phyloP scores from a whole-genome alignment of 2,888 invertebrate species.

The Lithophane leautieri region DNA sequence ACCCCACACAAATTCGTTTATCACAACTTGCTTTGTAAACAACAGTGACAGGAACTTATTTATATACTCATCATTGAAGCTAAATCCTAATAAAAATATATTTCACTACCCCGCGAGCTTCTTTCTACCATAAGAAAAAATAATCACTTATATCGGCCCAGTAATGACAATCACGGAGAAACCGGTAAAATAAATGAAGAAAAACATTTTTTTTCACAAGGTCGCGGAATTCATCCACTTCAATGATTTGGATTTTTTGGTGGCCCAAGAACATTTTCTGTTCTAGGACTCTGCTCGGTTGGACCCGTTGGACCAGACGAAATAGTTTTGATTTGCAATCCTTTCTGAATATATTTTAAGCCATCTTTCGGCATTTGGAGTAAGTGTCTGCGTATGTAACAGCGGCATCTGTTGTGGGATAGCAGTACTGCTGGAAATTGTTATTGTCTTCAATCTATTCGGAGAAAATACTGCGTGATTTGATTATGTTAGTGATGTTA shows the following conservation, averaged over 20 bases:
- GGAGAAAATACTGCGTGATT: conserved; percentile 24
- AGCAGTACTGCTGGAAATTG: conserved; percentile 41
- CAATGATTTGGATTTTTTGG: background rate
- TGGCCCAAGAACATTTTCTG: too few species aligned
- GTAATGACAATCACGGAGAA: background rate
- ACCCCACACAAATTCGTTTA: too few species aligned
- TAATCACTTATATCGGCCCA: background rate
- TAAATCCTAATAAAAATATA: too few species aligned
- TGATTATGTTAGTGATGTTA: conserved; percentile 50
- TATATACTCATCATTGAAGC: too few species aligned
- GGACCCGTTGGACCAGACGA: too few species aligned
- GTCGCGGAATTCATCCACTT: too few species aligned
- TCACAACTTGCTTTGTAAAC: too few species aligned
- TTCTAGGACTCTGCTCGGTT: background rate
- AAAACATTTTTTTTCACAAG: background rate
- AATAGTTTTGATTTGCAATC: conserved; percentile 2
- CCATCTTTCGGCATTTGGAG: conserved; percentile 44
- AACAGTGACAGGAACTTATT: background rate
- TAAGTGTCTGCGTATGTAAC: background rate
- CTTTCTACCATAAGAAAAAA: background rate
- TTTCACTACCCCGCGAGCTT: background rate
- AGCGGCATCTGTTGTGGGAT: conserved; percentile 56
- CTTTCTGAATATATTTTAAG: background rate
- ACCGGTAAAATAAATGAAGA: background rate
- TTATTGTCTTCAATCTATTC: background rate